Conservation (phyloP, 2,888 invertebrate species). For the Coremacera marginata region DNA sequence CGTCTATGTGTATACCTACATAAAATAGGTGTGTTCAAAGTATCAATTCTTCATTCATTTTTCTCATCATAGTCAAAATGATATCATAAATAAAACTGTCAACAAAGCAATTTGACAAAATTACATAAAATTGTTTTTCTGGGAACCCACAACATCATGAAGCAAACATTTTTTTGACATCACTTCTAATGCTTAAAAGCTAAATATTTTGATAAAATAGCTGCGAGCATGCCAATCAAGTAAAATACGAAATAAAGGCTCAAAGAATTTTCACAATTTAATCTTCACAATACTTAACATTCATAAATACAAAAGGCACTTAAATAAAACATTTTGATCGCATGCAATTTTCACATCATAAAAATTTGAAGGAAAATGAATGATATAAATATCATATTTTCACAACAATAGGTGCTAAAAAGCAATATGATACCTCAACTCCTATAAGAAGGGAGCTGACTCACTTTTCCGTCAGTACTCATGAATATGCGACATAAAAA, state of each 20-base stretch:
- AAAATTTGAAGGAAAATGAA: neutral
- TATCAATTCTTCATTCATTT: neutral
- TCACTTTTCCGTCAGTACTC: no score
- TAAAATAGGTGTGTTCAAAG: neutral
- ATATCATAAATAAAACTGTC: neutral
- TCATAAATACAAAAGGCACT: neutral
- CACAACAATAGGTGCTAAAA: slow-evolving; percentile 26
- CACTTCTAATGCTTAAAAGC: neutral
- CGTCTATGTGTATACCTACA: no score
- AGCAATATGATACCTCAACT: neutral
- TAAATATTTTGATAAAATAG: neutral
- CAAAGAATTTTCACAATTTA: neutral
- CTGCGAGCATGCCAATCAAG: slow-evolving; percentile 1
- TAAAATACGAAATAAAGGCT: no score
- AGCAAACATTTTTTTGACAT: no score
- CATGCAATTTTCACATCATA: slow-evolving; percentile 17
- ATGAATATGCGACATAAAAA: no score
- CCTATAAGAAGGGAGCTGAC: neutral
- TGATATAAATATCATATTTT: slow-evolving; percentile 17
- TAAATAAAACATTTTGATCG: neutral
- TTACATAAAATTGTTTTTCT: no score
- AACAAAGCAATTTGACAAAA: neutral
- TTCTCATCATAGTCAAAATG: neutral
- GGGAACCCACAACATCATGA: no score
- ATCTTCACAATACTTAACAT: neutral